A percentile compares a stretch with the other conserved stretches of the same genome.
Conservation (phyloP, 2,797 vertebrate genomes). For the Sebastes cheni region DNA sequence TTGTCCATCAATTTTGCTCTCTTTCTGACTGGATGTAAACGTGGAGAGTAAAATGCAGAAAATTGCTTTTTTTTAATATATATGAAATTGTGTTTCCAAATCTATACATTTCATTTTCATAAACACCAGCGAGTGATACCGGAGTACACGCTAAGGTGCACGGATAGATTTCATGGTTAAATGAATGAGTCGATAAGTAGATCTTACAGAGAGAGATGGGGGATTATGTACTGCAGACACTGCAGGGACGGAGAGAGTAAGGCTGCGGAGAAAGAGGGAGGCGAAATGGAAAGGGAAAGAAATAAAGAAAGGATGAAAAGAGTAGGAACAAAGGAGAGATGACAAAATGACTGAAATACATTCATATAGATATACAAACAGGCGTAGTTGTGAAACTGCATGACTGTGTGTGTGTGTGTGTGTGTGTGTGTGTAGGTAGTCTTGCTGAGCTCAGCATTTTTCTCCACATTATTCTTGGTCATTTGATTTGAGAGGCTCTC, state of each 20-base stretch:
- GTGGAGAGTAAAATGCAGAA: too few relatives aligned
- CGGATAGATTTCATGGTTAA: not conserved
- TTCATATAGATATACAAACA: slow-evolving; percentile 8
- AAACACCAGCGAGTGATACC: not conserved
- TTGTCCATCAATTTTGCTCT: too few relatives aligned
- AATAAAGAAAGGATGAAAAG: not conserved
- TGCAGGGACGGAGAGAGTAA: not conserved
- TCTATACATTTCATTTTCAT: not conserved
- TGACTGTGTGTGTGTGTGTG: not conserved
- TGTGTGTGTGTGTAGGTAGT: slow-evolving; percentile 36
- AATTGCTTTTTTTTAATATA: too few relatives aligned
- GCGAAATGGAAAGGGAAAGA: not conserved
- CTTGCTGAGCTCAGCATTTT: slow-evolving; percentile 74
- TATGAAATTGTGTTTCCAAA: not conserved
- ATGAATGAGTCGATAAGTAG: not conserved
- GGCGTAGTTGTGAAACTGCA: not conserved
- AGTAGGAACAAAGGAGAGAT: not conserved
- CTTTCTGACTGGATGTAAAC: too few relatives aligned
- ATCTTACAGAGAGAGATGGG: not conserved
- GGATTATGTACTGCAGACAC: not conserved
- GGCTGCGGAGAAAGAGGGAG: not conserved
- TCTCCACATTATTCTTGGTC: slow-evolving; percentile 74
- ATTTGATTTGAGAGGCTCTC: slow-evolving; percentile 76
- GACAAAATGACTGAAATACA: slow-evolving; percentile 1
- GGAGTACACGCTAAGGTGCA: not conserved